Evolutionary conservation across 2,888 invertebrate genomes (phyloP).

Genomic region (Hirudinaria manillensis): DNA sequence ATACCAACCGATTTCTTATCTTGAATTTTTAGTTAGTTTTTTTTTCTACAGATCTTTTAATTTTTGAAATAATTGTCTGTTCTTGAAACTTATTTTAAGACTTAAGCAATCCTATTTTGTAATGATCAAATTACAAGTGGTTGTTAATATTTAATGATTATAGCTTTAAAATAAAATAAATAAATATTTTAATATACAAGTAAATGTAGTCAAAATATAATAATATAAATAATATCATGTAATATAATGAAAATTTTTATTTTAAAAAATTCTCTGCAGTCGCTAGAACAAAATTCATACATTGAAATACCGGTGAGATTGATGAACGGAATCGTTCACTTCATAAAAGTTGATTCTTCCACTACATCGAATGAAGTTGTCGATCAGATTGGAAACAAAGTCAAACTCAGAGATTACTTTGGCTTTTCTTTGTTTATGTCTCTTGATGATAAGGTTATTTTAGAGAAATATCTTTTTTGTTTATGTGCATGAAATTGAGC

Average conservation of each 20-base stretch:
- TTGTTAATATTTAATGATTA: too few relatives aligned
- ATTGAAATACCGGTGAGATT: conserved; percentile 38
- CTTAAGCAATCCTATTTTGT: too few relatives aligned
- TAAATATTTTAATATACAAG: too few relatives aligned
- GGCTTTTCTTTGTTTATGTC: conserved; percentile 40
- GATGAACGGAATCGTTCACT: conserved; percentile 35
- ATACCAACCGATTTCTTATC: conserved; percentile 39
- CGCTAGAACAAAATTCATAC: conserved; percentile 28
- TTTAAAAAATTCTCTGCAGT: conserved; percentile 28
- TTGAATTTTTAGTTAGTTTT: conserved; percentile 37
- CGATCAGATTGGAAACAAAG: conserved; percentile 32
- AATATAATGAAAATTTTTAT: background rate
- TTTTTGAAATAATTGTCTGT: too few relatives aligned
- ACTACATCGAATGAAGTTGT: conserved; percentile 38
- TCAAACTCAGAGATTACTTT: conserved; percentile 38
- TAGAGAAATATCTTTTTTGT: background rate
- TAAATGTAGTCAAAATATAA: too few relatives aligned
- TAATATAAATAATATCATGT: too few relatives aligned
- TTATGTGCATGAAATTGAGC: background rate
- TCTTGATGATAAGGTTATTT: conserved; percentile 38
- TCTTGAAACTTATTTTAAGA: too few relatives aligned
- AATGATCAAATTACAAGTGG: too few relatives aligned
- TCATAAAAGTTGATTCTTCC: conserved; percentile 37
- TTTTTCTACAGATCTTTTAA: too few relatives aligned
- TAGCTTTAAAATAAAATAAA: too few relatives aligned